Evolutionary conservation across 2,113 vertebrate genomes (phyloP).

Genomic region (Larimichthys polyactis): DNA sequence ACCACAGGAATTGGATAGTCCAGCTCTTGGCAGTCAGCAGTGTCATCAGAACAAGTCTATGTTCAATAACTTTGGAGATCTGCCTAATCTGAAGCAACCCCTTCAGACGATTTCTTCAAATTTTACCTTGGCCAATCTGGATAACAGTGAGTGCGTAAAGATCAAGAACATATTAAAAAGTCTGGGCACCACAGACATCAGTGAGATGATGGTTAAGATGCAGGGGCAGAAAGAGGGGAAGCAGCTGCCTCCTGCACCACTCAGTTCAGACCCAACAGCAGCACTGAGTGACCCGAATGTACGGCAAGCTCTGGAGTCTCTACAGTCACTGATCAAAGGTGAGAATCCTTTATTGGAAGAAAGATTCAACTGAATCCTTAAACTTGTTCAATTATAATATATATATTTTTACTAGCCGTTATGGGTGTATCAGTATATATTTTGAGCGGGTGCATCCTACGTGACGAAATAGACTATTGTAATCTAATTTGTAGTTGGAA

Average conservation of each 20-base stretch:
- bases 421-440: background rate
- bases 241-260: conserved; percentile 30
- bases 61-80: conserved; percentile 14
- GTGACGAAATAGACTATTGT: too few relatives aligned
- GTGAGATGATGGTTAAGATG: conserved; percentile 86
- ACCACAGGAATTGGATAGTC: background rate
- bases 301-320: conserved; percentile 85
- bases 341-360: conserved; percentile 31
- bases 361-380: background rate
- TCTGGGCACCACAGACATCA: conserved; percentile 86
- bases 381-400: background rate
- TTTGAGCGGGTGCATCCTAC: too few relatives aligned
- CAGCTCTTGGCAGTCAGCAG: conserved; percentile 2
- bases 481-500: too few relatives aligned
- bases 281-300: conserved; percentile 73
- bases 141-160: conserved; percentile 80
- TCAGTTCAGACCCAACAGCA: conserved; percentile 76
- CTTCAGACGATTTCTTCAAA: conserved; percentile 22
- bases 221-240: conserved; percentile 79
- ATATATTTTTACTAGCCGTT: background rate
- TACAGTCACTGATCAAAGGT: conserved; percentile 84
- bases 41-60: background rate
- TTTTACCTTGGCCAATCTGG: conserved; percentile 23
- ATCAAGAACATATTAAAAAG: conserved; percentile 92
- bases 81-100: conserved; percentile 2